These are phyloP conservation scores for Mermis nigrescens DNA, from an alignment of 2,888 invertebrate genomes.

Conservation along the genomic window DNA sequence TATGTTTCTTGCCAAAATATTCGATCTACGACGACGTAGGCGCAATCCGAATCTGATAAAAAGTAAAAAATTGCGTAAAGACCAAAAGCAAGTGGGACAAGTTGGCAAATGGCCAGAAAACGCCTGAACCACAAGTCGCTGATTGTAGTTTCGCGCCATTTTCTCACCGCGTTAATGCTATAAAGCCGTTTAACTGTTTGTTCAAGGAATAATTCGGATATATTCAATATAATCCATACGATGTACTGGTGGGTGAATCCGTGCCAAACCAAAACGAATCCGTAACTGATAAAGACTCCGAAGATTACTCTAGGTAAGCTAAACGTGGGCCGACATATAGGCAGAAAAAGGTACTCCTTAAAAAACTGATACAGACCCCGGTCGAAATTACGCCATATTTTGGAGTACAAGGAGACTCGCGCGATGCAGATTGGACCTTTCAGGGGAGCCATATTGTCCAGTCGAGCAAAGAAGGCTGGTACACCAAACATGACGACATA, in stretches of 20 bases:
- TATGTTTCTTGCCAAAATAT: conserved; percentile 29
- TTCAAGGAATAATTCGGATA: conserved; percentile 33
- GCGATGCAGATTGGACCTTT: conserved; percentile 35
- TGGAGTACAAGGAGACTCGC: conserved; percentile 35
- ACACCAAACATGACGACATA: conserved; percentile 37
- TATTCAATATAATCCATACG: conserved; percentile 36
- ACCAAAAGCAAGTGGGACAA: conserved; percentile 28
- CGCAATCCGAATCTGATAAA: conserved; percentile 23
- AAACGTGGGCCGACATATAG: conserved; percentile 34
- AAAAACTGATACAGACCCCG: conserved; percentile 36
- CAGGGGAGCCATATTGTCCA: conserved; percentile 35
- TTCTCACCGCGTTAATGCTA: conserved; percentile 9
- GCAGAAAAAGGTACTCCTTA: conserved; percentile 37
- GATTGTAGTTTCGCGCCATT: conserved; percentile 21
- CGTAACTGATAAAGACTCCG: conserved; percentile 34
- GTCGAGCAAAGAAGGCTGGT: conserved; percentile 31
- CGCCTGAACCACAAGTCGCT: conserved; percentile 25
- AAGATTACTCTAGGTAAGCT: conserved; percentile 31
- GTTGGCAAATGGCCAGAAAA: conserved; percentile 21
- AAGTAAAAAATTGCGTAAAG: conserved; percentile 32
- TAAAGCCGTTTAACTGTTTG: conserved; percentile 26
- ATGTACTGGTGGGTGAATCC: conserved; percentile 34
- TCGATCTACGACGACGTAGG: conserved; percentile 28
- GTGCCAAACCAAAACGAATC: conserved; percentile 37
- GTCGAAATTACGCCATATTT: conserved; percentile 38